Conservation (phyloP, 92 coral and sea anemone genomes). For the Porites evermanni region DNA sequence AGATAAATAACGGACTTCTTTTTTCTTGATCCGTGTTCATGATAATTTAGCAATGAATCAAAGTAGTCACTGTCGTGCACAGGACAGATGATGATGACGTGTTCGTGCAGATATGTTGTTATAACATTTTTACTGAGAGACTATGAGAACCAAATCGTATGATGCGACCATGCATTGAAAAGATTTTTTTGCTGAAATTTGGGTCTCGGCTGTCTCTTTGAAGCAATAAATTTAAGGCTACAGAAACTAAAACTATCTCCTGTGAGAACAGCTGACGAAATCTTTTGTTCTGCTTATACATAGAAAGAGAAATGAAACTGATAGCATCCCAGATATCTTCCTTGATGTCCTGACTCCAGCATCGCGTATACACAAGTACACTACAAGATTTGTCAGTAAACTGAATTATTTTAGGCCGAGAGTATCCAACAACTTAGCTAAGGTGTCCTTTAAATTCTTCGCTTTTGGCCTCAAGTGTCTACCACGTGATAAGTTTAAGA, state of each 20-base stretch:
- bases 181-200: not conserved
- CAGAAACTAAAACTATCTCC: slow-evolving; percentile 24
- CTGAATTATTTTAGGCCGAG: too few relatives aligned
- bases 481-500: not conserved
- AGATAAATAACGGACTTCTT: slow-evolving; percentile 14
- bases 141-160: slow-evolving; percentile 31
- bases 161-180: slow-evolving; percentile 22
- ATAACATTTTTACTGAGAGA: slow-evolving; percentile 21
- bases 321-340: too few relatives aligned
- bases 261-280: slow-evolving; percentile 18
- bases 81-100: slow-evolving; percentile 8
- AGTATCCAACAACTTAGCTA: too few relatives aligned
- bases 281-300: not conserved
- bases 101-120: not conserved
- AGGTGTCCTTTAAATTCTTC: too few relatives aligned
- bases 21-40: slow-evolving; percentile 6
- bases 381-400: too few relatives aligned
- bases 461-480: slow-evolving; percentile 51
- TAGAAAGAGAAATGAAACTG: too few relatives aligned
- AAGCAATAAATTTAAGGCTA: slow-evolving; percentile 11
- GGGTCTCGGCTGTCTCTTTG: slow-evolving; percentile 13
- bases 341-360: too few relatives aligned
- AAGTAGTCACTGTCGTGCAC: slow-evolving; percentile 20
- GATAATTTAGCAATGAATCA: not conserved
- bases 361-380: too few relatives aligned